Percentiles rank a stretch among this genome's conserved stretches.
Evolutionary conservation across 2,113 vertebrate species (phyloP).

Genomic region (Paratilapia polleni): DNA sequence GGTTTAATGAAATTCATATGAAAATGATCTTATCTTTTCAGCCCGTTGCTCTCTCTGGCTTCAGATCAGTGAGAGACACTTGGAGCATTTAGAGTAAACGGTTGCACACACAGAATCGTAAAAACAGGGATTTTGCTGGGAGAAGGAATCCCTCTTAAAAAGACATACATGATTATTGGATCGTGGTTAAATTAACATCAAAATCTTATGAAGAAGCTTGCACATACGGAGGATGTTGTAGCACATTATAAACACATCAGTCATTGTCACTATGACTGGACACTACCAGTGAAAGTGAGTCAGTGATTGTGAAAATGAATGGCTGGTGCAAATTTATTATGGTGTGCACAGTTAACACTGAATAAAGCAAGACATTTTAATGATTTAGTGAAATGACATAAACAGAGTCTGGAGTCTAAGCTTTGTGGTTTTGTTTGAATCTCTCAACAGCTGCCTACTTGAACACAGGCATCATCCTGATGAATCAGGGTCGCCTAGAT

Average conservation of each 20-base stretch:
- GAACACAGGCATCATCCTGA: constrained; percentile 98
- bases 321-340: rapidly evolving
- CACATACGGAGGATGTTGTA: no score
- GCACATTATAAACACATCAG: neutral
- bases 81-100: neutral
- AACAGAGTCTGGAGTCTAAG: neutral
- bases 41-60: neutral
- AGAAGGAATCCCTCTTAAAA: neutral
- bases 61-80: neutral
- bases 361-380: neutral
- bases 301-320: neutral
- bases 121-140: neutral
- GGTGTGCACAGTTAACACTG: neutral
- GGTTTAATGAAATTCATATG: neutral
- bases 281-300: neutral
- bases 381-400: neutral
- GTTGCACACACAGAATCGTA: neutral
- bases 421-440: neutral
- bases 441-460: constrained; percentile 91
- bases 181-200: no score
- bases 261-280: neutral
- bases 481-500: constrained; percentile 94
- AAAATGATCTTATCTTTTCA: neutral
- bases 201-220: no score
- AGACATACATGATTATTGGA: neutral